Conservation (phyloP, 2,888 invertebrate species). For the Apotomis turbidana region DNA sequence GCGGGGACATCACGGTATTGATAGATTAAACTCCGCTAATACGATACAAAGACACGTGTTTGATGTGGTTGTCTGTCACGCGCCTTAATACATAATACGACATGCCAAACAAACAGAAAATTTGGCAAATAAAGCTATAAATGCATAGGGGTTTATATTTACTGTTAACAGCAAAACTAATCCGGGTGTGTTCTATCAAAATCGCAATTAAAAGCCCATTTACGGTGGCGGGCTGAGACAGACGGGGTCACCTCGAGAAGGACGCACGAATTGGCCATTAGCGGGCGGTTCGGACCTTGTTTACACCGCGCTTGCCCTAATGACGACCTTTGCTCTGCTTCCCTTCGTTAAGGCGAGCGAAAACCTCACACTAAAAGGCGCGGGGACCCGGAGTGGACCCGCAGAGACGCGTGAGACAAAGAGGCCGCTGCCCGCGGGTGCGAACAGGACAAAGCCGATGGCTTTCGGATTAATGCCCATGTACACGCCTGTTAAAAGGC, state of each 20-base stretch:
- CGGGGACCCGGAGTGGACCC: slow-evolving; percentile 76
- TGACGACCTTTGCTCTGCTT: slow-evolving; percentile 84
- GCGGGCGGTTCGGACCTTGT: slow-evolving; percentile 83
- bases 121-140: slow-evolving; percentile 19
- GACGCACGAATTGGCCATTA: slow-evolving; percentile 84
- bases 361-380: slow-evolving; percentile 84
- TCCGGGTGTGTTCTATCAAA: slow-evolving; percentile 77
- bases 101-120: slow-evolving; percentile 2
- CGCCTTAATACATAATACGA: slow-evolving; percentile 13
- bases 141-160: slow-evolving; percentile 25
- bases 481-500: slow-evolving; percentile 83
- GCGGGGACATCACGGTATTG: slow-evolving; percentile 57
- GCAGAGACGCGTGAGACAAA: slow-evolving; percentile 73
- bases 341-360: slow-evolving; percentile 84
- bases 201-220: slow-evolving; percentile 83
- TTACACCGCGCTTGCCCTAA: slow-evolving; percentile 84
- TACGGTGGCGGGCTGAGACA: slow-evolving; percentile 72
- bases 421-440: slow-evolving; percentile 57
- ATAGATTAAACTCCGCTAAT: slow-evolving; percentile 53
- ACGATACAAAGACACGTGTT: slow-evolving; percentile 34
- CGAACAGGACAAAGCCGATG: slow-evolving; percentile 77
- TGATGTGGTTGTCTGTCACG: slow-evolving; percentile 33
- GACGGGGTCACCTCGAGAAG: slow-evolving; percentile 80
- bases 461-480: slow-evolving; percentile 83
- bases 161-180: slow-evolving; percentile 67